Base-by-base conservation (phyloP, 2,888 invertebrate species). In the Agriotes lineatus region DNA sequence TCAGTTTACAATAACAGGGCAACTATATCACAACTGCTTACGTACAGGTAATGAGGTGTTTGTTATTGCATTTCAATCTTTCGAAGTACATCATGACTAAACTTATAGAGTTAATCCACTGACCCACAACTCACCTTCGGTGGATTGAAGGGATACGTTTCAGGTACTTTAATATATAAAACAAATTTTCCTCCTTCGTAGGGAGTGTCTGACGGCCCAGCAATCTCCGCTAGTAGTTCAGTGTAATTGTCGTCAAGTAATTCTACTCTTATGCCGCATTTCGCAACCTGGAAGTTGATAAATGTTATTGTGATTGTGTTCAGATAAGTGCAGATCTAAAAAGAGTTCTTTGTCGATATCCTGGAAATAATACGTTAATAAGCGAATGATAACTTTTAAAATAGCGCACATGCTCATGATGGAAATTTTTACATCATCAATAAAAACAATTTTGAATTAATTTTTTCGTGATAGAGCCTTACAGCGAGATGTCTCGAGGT, bases 131-230 rank as follows among this genome's bases (percentile, higher is more conserved):
- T n/a, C n/a, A n/a, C n/a, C n/a, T n/a, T n/a, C n/a, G n/a, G n/a
- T n/a, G n/a, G n/a, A n/a, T n/a, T n/a, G n/a, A n/a, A n/a, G n/a
- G 99, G 99, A 87, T 99, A 99, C 44, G 97, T 96, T 85, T 99
- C 98, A 78, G 99, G 99, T 75, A 99, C 96, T 88, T 95, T 95
- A 72, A 99, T 99, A 86, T 99, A 97, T 74, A 99, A 88, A 72
- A 93, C 86, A n/a, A n/a, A n/a, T n/a, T n/a, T n/a, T n/a, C n/a
- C n/a, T n/a, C n/a, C n/a, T n/a, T n/a, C n/a, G n/a, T n/a, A n/a
- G n/a, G n/a, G n/a, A n/a, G n/a, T n/a, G n/a, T n/a, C n/a, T n/a
- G n/a, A n/a, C n/a, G n/a, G 99, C 0, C 99, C 99, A n/a, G 93
- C 92, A 73, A 99, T 99, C 86, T 96, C 93, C 22, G 99, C 99